Conservation (phyloP, 2,888 invertebrate species). For the Orgyia antiqua region DNA sequence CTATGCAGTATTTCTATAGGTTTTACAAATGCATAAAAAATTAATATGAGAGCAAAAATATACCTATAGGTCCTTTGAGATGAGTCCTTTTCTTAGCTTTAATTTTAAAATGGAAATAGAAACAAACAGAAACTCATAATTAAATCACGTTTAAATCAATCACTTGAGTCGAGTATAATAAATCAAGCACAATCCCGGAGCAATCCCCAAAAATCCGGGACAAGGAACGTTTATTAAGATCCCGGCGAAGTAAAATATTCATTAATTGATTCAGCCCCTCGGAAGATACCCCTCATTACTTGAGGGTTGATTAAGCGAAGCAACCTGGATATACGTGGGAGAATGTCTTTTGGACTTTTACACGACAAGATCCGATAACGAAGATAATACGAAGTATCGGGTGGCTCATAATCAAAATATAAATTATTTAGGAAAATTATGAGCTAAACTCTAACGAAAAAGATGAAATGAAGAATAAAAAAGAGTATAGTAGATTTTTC, state of each 20-base stretch:
- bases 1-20: no score
- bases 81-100: no score
- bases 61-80: no score
- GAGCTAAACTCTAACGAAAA: no score
- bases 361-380: conserved; percentile 17
- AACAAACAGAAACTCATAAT: conserved; percentile 40
- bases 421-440: no score
- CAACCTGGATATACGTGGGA: conserved; percentile 61
- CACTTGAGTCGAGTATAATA: conserved; percentile 42
- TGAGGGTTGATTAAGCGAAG: conserved; percentile 68
- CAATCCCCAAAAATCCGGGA: conserved; percentile 65
- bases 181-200: conserved; percentile 51
- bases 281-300: conserved; percentile 65
- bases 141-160: conserved; percentile 56
- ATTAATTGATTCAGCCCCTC: conserved; percentile 72
- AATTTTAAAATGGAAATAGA: conserved; percentile 13
- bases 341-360: conserved; percentile 33
- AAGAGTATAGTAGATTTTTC: no score
- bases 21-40: no score
- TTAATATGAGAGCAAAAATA: no score
- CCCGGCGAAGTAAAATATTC: conserved; percentile 64
- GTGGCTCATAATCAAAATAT: no score
- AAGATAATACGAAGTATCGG: no score
- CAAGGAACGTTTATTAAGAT: conserved; percentile 73
- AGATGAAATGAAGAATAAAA: no score